Percentiles rank a stretch among this genome's conserved stretches.
Evolutionary conservation across 2,113 vertebrate genomes (phyloP).

Genomic region (Hemibagrus wyckioides): DNA sequence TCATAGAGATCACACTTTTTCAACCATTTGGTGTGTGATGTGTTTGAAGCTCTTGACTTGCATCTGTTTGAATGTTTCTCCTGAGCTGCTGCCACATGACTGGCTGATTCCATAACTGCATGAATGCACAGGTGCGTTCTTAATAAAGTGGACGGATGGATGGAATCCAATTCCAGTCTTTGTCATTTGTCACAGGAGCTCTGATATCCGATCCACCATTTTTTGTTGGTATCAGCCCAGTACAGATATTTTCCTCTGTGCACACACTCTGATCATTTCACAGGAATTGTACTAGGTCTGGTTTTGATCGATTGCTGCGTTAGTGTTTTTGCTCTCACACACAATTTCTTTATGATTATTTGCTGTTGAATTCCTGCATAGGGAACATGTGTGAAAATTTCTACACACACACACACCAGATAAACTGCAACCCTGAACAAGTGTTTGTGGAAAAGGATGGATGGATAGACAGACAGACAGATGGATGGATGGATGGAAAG

Average conservation of each 20-base stretch:
- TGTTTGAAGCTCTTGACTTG: no score
- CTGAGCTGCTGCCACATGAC: no score
- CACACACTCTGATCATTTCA: background rate
- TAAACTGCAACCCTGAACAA: background rate
- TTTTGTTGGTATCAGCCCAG: background rate
- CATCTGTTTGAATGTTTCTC: no score
- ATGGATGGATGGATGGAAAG: no score
- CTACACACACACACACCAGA: background rate
- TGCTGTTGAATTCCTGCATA: background rate
- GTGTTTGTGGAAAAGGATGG: no score
- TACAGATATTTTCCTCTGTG: background rate
- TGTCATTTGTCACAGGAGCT: background rate
- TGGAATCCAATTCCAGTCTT: background rate
- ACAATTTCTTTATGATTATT: background rate
- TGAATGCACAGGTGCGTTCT: no score
- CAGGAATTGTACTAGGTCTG: background rate
- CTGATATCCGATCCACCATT: background rate
- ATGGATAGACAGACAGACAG: no score
- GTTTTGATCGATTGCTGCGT: background rate
- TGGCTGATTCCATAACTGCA: no score
- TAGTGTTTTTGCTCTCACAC: background rate
- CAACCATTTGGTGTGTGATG: no score
- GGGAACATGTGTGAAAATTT: background rate
- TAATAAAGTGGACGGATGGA: no score
- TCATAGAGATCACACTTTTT: no score